Percentiles rank a stretch among this genome's conserved stretches.
phyloP scores from a whole-genome alignment of 1,140 invertebrate genomes.

The Hyphantria cunea region DNA sequence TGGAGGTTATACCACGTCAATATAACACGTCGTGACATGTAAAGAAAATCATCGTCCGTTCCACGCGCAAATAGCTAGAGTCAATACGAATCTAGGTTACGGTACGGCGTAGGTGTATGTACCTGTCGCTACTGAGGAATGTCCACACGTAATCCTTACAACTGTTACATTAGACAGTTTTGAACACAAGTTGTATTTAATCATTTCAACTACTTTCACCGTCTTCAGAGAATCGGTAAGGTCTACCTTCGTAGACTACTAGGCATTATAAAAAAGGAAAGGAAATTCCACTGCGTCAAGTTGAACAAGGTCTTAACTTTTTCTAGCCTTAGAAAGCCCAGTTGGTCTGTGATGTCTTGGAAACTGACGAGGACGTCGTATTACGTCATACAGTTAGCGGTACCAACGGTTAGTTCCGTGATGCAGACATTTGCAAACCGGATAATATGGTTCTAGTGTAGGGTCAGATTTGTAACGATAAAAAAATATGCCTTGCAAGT shows the following conservation, averaged over 20 bases:
- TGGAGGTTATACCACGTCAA: too few species aligned
- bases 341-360: not conserved
- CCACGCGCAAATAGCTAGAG: not conserved
- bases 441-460: not conserved
- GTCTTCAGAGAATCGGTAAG: too few species aligned
- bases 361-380: not conserved
- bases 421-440: not conserved
- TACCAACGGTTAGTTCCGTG: not conserved
- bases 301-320: too few species aligned
- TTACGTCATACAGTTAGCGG: not conserved
- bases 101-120: slow-evolving; percentile 1
- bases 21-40: not conserved
- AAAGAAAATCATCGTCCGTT: not conserved
- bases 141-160: not conserved
- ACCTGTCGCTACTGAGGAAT: not conserved
- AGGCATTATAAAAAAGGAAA: too few species aligned
- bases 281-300: too few species aligned
- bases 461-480: not conserved
- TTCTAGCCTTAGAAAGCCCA: too few species aligned
- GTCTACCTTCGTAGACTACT: too few species aligned
- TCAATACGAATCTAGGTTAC: slow-evolving; percentile 5
- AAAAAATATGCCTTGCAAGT: slow-evolving; percentile 5
- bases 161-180: not conserved
- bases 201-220: too few species aligned
- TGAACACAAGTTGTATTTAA: too few species aligned